These are phyloP conservation scores for Zele albiditarsus DNA, from an alignment of 2,888 invertebrate species.

Conservation along the genomic window DNA sequence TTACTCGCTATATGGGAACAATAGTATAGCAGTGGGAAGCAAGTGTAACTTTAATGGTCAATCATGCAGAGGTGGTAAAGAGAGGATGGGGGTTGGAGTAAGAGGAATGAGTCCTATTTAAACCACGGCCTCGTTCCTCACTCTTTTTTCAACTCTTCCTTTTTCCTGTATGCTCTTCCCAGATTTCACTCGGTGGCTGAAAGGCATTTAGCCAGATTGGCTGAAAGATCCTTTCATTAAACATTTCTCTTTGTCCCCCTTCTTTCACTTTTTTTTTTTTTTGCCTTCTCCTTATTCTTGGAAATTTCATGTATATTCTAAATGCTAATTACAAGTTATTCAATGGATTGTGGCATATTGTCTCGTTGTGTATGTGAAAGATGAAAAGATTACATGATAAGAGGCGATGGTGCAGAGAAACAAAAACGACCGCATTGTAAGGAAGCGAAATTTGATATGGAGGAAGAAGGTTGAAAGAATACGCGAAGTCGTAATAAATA, in stretches of 20 bases:
- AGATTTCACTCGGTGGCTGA: slow-evolving; percentile 60
- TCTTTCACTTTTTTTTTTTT: slow-evolving; percentile 38
- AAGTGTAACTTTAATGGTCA: slow-evolving; percentile 56
- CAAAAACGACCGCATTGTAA: slow-evolving; percentile 1
- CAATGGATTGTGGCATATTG: slow-evolving; percentile 65
- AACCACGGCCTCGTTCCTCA: slow-evolving; percentile 47
- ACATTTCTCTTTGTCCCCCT: slow-evolving; percentile 68
- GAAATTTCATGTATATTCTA: slow-evolving; percentile 64
- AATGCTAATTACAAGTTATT: slow-evolving; percentile 72
- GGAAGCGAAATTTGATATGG: slow-evolving; percentile 13
- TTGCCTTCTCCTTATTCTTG: slow-evolving; percentile 38
- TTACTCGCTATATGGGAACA: neutral
- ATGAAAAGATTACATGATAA: slow-evolving; percentile 16
- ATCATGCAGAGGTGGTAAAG: slow-evolving; percentile 31
- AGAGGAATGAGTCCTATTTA: slow-evolving; percentile 50
- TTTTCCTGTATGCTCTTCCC: slow-evolving; percentile 29
- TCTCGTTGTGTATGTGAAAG: slow-evolving; percentile 52
- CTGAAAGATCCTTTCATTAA: slow-evolving; percentile 71
- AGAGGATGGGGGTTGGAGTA: neutral
- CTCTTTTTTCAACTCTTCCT: slow-evolving; percentile 23
- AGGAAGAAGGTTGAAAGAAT: slow-evolving; percentile 19
- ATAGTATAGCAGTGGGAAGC: slow-evolving; percentile 50
- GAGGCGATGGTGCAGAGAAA: slow-evolving; percentile 24
- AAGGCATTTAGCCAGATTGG: slow-evolving; percentile 70
- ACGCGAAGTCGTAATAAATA: slow-evolving; percentile 41